These are phyloP conservation scores for Etheostoma perlongum DNA, from an alignment of 2,797 vertebrate species.

Conservation along the genomic window DNA sequence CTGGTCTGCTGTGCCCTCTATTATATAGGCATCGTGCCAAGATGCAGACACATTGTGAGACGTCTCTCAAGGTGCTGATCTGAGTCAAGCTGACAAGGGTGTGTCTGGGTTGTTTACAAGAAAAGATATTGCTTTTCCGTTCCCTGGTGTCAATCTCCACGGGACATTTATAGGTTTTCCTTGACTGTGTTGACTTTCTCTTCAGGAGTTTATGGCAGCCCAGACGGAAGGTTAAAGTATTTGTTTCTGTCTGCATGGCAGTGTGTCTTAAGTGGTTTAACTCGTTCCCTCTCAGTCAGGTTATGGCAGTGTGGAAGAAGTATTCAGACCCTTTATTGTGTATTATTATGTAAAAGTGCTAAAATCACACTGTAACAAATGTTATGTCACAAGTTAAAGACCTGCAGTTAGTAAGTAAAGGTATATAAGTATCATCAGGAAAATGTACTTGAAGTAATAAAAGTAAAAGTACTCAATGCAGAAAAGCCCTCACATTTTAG, in stretches of 20 bases:
- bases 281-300: conserved; percentile 15
- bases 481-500: too few relatives aligned
- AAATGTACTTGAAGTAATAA: too few relatives aligned
- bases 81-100: conserved; percentile 63
- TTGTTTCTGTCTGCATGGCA: conserved; percentile 43
- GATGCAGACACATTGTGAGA: conserved; percentile 50
- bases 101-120: conserved; percentile 68
- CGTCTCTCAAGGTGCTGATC: conserved; percentile 60
- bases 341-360: too few relatives aligned
- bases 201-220: conserved; percentile 47
- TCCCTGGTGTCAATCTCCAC: conserved; percentile 59
- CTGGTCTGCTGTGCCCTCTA: conserved; percentile 64
- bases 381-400: too few relatives aligned
- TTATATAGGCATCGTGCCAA: conserved; percentile 59
- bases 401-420: too few relatives aligned
- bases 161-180: conserved; percentile 52
- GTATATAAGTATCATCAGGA: too few relatives aligned
- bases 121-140: conserved; percentile 62
- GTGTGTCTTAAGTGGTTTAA: conserved; percentile 48
- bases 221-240: conserved; percentile 48
- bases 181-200: conserved; percentile 58
- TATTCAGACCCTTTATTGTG: too few relatives aligned
- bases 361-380: too few relatives aligned
- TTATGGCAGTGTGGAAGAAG: too few relatives aligned
- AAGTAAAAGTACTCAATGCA: too few relatives aligned